Base-by-base conservation (phyloP, 2,888 invertebrate genomes). In the Drosophila algonquin region DNA sequence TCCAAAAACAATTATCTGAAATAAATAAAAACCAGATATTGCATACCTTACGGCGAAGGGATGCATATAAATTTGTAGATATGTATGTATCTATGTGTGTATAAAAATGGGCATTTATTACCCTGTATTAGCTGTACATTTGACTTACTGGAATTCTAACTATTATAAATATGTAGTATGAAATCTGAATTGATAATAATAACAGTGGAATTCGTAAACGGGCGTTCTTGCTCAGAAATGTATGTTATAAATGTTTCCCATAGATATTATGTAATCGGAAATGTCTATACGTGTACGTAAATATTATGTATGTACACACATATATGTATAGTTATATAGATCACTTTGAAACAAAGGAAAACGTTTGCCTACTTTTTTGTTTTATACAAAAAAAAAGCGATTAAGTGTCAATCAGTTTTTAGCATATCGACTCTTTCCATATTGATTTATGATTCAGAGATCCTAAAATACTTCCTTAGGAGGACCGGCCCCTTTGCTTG, bases 301-400 rank as follows among this genome's bases (percentile, higher is more conserved):
- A 2, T 24, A 32, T 32, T 24, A 24, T 30, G 2, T 5, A 35
- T 35, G 35, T 14, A 9, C 1, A 35, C 5, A 0, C 4, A 32
- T 32, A 8, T 8, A 32, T 10, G 12, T 14, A 0, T 24, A 32
- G 9, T 1, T 9, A 32, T 10, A 32, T 32, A 32, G 9, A 10
- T 10, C 3, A 32, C 3, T 35, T 35, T 14, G 14, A 16, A 58
- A 48, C 44, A 32, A 46, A 47, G 2, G 10, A 48, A 67, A 67
- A 64, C 56, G 18, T 64, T 67, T 67, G 67, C 67, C 67, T 67
- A 67, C 64, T 67, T 67, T 57, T 67, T 67, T 64, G 67, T 51
- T 67, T 65, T 44, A 32, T 35, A 18, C 1, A 10, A 27, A 27
- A 32, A 32, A 64, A 24, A 30, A 9, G 10, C 48, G 32, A 32